Conservation (phyloP, 2,113 vertebrate species). For the Pungitius pungitius region DNA sequence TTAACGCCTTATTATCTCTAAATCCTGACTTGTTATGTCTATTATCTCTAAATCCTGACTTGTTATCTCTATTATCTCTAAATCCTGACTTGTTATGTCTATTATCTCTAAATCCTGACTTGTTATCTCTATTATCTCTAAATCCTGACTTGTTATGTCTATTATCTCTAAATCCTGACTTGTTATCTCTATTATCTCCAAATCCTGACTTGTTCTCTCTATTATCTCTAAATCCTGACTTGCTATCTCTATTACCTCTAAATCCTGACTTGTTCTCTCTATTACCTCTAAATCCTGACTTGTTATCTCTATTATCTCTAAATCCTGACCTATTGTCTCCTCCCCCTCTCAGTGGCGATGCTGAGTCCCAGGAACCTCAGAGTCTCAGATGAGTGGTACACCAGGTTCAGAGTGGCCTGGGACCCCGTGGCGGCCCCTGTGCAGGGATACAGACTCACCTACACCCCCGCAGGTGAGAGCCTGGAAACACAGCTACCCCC, state of each 20-base stretch:
- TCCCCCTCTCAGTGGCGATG: constrained; percentile 83
- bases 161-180: background rate
- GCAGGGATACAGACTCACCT: constrained; percentile 93
- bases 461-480: constrained; percentile 88
- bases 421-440: constrained; percentile 90
- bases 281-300: background rate
- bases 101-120: background rate
- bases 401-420: constrained; percentile 95
- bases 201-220: background rate
- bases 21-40: too few relatives aligned
- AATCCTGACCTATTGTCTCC: background rate
- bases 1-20: background rate
- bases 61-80: too few relatives aligned
- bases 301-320: background rate
- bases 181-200: background rate
- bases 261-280: background rate
- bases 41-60: background rate
- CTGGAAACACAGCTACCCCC: too few relatives aligned
- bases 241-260: too few relatives aligned
- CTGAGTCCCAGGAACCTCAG: constrained; percentile 92
- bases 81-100: background rate
- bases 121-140: too few relatives aligned
- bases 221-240: too few relatives aligned
- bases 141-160: background rate
- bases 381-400: constrained; percentile 98